phyloP scores from a whole-genome alignment of 1,140 invertebrate genomes.

The Cydia fagiglandana region DNA sequence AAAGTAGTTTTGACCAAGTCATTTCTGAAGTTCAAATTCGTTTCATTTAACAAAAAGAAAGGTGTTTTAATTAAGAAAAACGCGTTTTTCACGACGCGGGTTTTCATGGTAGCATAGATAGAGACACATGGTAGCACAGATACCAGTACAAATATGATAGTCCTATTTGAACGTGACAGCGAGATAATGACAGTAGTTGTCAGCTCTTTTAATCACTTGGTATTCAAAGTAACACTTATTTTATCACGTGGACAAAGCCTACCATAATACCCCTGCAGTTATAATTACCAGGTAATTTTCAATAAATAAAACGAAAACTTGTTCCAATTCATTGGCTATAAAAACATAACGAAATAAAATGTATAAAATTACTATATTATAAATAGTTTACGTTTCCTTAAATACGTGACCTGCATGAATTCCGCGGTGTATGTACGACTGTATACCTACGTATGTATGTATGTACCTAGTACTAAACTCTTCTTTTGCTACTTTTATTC shows the following conservation, averaged over 20 bases:
- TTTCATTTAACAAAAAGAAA: too few relatives aligned
- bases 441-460: slow-evolving; percentile 6
- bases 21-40: too few relatives aligned
- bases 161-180: too few relatives aligned
- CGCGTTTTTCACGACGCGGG: too few relatives aligned
- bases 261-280: background rate
- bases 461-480: slow-evolving; percentile 42
- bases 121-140: too few relatives aligned
- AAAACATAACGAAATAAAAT: slow-evolving; percentile 8
- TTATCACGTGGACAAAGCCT: background rate
- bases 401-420: slow-evolving; percentile 31
- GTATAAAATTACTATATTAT: too few relatives aligned
- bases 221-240: background rate
- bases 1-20: too few relatives aligned
- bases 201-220: background rate
- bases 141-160: too few relatives aligned
- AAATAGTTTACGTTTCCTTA: slow-evolving; percentile 7
- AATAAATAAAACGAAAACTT: background rate
- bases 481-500: slow-evolving; percentile 50
- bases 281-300: background rate
- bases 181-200: too few relatives aligned
- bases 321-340: background rate
- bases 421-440: slow-evolving; percentile 3
- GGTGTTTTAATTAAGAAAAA: too few relatives aligned
- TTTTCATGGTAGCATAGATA: too few relatives aligned